phyloP scores from a whole-genome alignment of 2,797 vertebrate species.

The Telmatherina bonti region DNA sequence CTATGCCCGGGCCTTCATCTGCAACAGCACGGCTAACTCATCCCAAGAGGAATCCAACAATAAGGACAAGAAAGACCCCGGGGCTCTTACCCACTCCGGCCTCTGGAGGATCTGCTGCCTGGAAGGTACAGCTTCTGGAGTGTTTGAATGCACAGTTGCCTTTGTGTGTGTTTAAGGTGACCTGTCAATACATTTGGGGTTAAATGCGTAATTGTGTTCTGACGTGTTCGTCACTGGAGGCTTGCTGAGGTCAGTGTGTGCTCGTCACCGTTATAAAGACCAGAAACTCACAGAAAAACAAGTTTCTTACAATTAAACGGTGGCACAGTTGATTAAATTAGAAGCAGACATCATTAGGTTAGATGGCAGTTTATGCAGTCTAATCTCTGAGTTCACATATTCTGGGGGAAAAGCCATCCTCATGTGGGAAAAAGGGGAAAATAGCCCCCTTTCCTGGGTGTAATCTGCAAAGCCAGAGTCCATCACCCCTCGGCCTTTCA shows the following conservation, averaged over 20 bases:
- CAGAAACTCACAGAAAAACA: too few relatives aligned
- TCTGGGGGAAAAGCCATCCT: too few relatives aligned
- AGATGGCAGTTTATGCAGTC: too few relatives aligned
- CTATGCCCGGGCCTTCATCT: slow-evolving; percentile 93
- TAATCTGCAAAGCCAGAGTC: not conserved
- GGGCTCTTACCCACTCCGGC: slow-evolving; percentile 92
- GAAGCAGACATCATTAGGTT: too few relatives aligned
- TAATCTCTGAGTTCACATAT: too few relatives aligned
- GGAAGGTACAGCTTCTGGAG: slow-evolving; percentile 82
- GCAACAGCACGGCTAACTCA: slow-evolving; percentile 92
- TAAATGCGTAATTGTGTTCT: too few relatives aligned
- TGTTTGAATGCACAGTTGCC: slow-evolving; percentile 7
- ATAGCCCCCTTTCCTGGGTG: not conserved
- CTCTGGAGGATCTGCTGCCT: slow-evolving; percentile 96
- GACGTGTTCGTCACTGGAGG: slow-evolving; percentile 17
- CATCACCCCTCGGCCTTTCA: too few relatives aligned
- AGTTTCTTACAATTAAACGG: too few relatives aligned
- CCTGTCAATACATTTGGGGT: too few relatives aligned
- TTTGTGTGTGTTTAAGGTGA: not conserved
- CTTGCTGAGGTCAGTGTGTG: slow-evolving; percentile 4
- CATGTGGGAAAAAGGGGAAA: too few relatives aligned
- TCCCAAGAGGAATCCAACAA: slow-evolving; percentile 84
- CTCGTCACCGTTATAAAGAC: slow-evolving; percentile 23
- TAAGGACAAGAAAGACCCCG: slow-evolving; percentile 91
- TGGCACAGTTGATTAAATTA: too few relatives aligned